Percentiles rank a stretch among this genome's conserved stretches.
These are phyloP conservation scores for Ochlodes sylvanus DNA, from an alignment of 2,888 invertebrate species.

Conservation along the genomic window DNA sequence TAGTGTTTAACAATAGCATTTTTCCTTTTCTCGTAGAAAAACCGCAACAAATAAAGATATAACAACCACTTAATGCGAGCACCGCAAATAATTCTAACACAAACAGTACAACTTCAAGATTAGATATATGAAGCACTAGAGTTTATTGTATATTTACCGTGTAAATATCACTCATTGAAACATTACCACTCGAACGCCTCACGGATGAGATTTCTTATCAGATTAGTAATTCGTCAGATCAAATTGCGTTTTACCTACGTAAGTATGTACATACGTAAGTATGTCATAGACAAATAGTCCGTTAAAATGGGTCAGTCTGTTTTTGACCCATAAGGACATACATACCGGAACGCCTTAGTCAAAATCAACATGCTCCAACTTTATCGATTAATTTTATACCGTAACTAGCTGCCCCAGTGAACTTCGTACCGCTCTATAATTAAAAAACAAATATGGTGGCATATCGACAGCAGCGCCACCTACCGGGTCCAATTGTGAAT, in stretches of 20 bases:
- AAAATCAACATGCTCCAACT: too few relatives aligned
- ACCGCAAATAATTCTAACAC: slow-evolving; percentile 9
- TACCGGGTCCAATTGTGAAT: too few relatives aligned
- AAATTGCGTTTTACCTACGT: neutral
- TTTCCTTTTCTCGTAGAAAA: neutral
- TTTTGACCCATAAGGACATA: too few relatives aligned
- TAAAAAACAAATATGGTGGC: too few relatives aligned
- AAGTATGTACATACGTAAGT: neutral
- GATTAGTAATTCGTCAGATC: neutral
- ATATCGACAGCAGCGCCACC: too few relatives aligned
- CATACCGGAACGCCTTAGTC: too few relatives aligned
- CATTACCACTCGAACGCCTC: neutral
- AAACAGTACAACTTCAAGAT: slow-evolving; percentile 10
- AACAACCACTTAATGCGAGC: neutral
- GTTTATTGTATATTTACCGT: slow-evolving; percentile 17
- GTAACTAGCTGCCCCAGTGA: too few relatives aligned
- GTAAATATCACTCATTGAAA: slow-evolving; percentile 8
- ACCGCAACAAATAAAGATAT: neutral
- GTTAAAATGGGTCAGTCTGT: too few relatives aligned
- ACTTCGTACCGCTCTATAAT: too few relatives aligned
- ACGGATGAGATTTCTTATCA: slow-evolving; percentile 12
- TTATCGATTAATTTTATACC: too few relatives aligned
- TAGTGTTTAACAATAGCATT: too few relatives aligned
- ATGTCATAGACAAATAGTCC: too few relatives aligned
- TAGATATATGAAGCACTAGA: slow-evolving; percentile 8